Percentiles rank a stretch among this genome's conserved stretches.
Evolutionary conservation across 2,113 vertebrate species (phyloP).

Genomic region (Zosterops japonicus): DNA sequence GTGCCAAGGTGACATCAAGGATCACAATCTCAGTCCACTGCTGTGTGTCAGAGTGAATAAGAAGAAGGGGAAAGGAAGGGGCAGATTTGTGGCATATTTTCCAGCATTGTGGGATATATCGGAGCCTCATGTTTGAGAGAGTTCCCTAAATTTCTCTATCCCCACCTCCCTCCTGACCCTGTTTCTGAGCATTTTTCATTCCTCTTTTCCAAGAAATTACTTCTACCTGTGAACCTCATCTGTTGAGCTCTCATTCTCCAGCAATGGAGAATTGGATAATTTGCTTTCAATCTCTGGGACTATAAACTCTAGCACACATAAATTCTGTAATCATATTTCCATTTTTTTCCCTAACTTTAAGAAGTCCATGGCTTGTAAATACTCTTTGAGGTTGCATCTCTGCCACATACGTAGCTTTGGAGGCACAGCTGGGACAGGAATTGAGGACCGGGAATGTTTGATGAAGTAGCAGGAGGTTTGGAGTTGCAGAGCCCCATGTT

Average conservation of each 20-base stretch:
- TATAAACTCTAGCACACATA: not conserved
- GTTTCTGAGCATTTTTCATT: not conserved
- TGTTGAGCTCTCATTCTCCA: not conserved
- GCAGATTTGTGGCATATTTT: not conserved
- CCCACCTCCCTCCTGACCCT: not conserved
- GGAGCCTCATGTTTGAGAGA: not conserved
- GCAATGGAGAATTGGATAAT: not conserved
- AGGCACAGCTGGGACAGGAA: not conserved
- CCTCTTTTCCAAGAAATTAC: not conserved
- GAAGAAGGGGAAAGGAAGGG: not conserved
- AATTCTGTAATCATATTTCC: not conserved
- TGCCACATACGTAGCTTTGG: not conserved
- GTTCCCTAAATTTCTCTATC: not conserved
- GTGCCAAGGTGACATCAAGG: not conserved
- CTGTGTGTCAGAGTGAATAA: not conserved
- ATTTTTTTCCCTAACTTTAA: not conserved
- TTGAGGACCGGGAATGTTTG: not conserved
- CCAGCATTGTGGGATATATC: not conserved
- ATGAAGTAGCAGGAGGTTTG: not conserved
- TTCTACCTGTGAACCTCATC: not conserved
- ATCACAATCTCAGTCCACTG: not conserved
- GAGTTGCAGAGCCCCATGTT: not conserved
- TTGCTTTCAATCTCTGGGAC: not conserved
- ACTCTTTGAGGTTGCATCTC: not conserved
- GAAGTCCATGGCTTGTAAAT: not conserved